Evolutionary conservation across 2,113 vertebrate species (phyloP).

Genomic region (Gasterosteus nipponicus): DNA sequence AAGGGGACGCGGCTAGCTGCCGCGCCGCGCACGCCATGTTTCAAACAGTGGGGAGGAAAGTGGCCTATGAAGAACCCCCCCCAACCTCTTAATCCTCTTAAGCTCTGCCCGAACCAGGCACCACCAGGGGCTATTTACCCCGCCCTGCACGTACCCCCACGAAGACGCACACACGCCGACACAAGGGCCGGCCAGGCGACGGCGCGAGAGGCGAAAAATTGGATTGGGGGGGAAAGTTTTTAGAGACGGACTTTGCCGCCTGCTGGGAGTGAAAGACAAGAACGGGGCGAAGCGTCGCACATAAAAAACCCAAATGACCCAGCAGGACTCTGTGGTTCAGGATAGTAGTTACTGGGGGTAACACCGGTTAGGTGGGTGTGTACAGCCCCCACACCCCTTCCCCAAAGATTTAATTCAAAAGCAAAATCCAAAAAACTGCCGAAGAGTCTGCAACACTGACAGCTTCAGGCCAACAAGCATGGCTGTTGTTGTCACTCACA

Average conservation of each 20-base stretch:
- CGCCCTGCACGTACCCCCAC: constrained; percentile 18
- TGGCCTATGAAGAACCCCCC: constrained; percentile 49
- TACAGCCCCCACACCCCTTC: background rate
- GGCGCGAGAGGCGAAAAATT: constrained; percentile 64
- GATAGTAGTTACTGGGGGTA: background rate
- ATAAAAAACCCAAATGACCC: background rate
- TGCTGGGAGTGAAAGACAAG: constrained; percentile 61
- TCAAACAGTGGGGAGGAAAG: constrained; percentile 62
- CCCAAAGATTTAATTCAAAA: background rate
- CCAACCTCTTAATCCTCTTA: constrained; percentile 57
- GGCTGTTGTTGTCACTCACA: too few relatives aligned
- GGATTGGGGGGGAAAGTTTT: constrained; percentile 59
- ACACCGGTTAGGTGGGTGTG: constrained; percentile 2
- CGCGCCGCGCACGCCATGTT: constrained; percentile 33
- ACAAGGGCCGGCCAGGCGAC: constrained; percentile 50
- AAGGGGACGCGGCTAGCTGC: constrained; percentile 3
- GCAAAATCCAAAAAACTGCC: background rate
- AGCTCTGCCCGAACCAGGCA: constrained; percentile 51
- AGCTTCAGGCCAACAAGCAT: too few relatives aligned
- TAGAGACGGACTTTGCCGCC: constrained; percentile 54
- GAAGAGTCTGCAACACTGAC: too few relatives aligned
- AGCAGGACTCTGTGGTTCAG: constrained; percentile 14
- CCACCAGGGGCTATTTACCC: constrained; percentile 60
- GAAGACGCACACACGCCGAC: constrained; percentile 32
- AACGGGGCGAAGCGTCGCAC: constrained; percentile 19